phyloP scores from a whole-genome alignment of 2,113 vertebrate genomes.

The Lepisosteus oculatus region DNA sequence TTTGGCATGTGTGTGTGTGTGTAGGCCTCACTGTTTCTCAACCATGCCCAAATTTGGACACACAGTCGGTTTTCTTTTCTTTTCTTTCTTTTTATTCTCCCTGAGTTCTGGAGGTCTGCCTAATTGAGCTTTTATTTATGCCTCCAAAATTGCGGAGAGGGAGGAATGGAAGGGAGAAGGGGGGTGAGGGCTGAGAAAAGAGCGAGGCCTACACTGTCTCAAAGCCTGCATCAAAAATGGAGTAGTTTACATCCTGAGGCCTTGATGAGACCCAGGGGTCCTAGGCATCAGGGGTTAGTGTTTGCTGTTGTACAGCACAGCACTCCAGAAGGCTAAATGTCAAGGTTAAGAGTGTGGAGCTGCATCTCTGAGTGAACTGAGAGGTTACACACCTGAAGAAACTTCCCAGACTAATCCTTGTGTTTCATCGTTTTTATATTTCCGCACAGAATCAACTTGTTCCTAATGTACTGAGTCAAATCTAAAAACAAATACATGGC shows the following conservation, averaged over 20 bases:
- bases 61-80: constrained; percentile 18
- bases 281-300: background rate
- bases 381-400: no score
- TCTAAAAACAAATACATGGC: no score
- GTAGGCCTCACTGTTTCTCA: constrained; percentile 53
- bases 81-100: constrained; percentile 42
- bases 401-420: no score
- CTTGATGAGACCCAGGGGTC: constrained; percentile 18
- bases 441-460: no score
- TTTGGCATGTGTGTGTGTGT: background rate
- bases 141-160: constrained; percentile 54
- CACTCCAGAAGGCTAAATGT: no score
- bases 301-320: background rate
- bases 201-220: constrained; percentile 18
- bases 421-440: no score
- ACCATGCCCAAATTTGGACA: constrained; percentile 53
- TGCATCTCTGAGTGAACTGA: no score
- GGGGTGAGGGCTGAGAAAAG: constrained; percentile 27
- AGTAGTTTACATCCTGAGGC: constrained; percentile 24
- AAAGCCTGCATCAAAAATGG: background rate
- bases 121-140: constrained; percentile 66
- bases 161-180: background rate
- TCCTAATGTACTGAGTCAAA: no score
- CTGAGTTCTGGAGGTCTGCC: constrained; percentile 52
- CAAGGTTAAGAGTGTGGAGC: no score